Evolutionary conservation across 2,113 vertebrate genomes (phyloP).

Genomic region (Pelmatolapia mariae): DNA sequence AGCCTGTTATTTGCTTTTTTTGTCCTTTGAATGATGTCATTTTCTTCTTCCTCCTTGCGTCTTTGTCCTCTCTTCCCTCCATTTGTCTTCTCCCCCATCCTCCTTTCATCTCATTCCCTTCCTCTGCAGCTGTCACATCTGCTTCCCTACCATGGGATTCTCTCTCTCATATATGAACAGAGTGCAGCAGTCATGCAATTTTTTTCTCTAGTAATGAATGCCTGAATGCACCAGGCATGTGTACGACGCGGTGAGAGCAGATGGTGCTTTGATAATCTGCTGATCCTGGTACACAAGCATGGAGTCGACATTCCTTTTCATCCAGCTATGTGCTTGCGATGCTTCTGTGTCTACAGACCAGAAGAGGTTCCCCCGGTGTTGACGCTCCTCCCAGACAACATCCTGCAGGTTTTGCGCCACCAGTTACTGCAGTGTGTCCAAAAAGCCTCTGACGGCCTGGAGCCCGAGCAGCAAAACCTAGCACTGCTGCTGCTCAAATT

Average conservation of each 20-base stretch:
- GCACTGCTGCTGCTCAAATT: conserved; percentile 92
- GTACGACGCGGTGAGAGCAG: neutral
- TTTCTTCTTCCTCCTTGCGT: neutral
- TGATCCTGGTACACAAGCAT: neutral
- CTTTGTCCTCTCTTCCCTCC: neutral
- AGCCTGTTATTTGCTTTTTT: neutral
- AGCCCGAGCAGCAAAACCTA: conserved; percentile 89
- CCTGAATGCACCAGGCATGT: neutral
- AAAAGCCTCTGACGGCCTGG: conserved; percentile 90
- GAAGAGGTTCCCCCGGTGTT: conserved; percentile 91
- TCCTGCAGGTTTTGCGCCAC: conserved; percentile 91
- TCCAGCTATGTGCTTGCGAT: neutral
- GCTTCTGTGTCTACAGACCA: conserved; percentile 70
- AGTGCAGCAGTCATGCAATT: neutral
- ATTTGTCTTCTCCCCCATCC: neutral
- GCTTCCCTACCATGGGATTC: neutral
- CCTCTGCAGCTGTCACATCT: conserved; percentile 30
- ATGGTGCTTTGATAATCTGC: neutral
- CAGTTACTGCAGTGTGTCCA: conserved; percentile 94
- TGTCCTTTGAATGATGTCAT: neutral
- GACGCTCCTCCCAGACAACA: conserved; percentile 93
- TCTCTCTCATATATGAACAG: neutral
- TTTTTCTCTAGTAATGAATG: neutral
- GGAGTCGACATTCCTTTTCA: neutral
- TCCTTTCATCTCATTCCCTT: neutral